A percentile compares a stretch with the other conserved stretches of the same genome.
Conservation (phyloP, 92 coral and sea anemone species). For the Porites lobata region DNA sequence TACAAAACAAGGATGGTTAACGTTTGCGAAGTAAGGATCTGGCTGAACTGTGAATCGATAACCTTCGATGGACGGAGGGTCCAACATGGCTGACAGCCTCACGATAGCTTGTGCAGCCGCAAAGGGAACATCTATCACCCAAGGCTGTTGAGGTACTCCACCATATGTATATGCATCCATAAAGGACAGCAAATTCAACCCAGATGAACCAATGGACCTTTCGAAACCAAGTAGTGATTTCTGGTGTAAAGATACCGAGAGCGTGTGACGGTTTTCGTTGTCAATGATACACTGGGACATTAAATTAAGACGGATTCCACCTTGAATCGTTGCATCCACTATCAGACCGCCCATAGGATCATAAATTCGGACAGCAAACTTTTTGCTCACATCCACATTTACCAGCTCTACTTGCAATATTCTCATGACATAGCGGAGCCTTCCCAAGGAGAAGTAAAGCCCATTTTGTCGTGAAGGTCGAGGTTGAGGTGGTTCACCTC, state of each 20-base stretch:
- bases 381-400: constrained; percentile 32
- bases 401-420: constrained; percentile 30
- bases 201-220: constrained; percentile 22
- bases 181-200: constrained; percentile 25
- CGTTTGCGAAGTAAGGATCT: constrained; percentile 48
- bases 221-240: constrained; percentile 44
- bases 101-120: constrained; percentile 1
- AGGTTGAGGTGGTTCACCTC: constrained; percentile 62
- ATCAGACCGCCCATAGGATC: constrained; percentile 6
- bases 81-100: constrained; percentile 8
- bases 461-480: constrained; percentile 46
- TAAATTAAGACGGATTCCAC: background rate
- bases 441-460: constrained; percentile 42
- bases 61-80: constrained; percentile 26
- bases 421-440: constrained; percentile 20
- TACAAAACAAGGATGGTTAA: constrained; percentile 56
- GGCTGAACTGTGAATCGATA: constrained; percentile 48
- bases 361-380: background rate
- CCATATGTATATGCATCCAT: constrained; percentile 8
- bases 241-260: constrained; percentile 51
- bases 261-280: constrained; percentile 21
- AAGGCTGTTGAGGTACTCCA: constrained; percentile 6
- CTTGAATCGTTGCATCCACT: background rate
- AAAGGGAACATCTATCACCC: constrained; percentile 24
- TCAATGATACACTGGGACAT: constrained; percentile 1